Percentiles rank a stretch among this genome's conserved stretches.
phyloP scores from a whole-genome alignment of 2,888 invertebrate species.

The Zygaena filipendulae region DNA sequence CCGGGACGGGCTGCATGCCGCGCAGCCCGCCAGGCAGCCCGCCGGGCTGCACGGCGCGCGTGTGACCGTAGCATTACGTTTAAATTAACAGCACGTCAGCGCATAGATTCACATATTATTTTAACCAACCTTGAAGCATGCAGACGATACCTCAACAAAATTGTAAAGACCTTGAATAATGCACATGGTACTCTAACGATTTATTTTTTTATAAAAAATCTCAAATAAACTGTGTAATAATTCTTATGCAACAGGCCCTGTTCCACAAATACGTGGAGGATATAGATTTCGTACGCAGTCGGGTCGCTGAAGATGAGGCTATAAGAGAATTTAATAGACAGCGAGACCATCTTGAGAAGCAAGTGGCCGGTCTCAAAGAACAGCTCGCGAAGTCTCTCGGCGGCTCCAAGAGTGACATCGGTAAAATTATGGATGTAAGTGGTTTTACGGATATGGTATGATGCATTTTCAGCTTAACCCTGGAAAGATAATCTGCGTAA shows the following conservation, averaged over 20 bases:
- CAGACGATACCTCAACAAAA: conserved; percentile 1
- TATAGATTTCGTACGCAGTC: conserved; percentile 73
- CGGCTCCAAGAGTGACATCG: conserved; percentile 64
- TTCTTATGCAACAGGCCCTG: conserved; percentile 54
- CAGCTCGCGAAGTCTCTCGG: conserved; percentile 43
- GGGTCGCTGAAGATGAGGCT: conserved; percentile 76
- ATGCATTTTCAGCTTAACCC: neutral
- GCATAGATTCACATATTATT: no score
- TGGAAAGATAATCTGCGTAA: no score
- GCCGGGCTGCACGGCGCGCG: no score
- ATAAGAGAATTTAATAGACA: conserved; percentile 83
- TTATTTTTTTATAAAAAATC: no score
- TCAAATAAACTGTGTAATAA: no score
- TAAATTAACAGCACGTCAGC: no score
- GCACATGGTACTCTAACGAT: neutral
- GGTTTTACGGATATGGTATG: neutral
- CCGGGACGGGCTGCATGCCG: no score
- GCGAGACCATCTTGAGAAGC: conserved; percentile 81
- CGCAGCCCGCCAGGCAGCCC: no score
- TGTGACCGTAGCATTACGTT: no score
- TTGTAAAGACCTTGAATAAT: neutral
- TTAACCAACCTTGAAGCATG: no score
- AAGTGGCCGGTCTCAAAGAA: conserved; percentile 41
- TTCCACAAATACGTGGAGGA: conserved; percentile 79
- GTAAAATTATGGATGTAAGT: conserved; percentile 73